Evolutionary conservation across 1,140 invertebrate species (phyloP).

Genomic region (Daktulosphaira vitifoliae): DNA sequence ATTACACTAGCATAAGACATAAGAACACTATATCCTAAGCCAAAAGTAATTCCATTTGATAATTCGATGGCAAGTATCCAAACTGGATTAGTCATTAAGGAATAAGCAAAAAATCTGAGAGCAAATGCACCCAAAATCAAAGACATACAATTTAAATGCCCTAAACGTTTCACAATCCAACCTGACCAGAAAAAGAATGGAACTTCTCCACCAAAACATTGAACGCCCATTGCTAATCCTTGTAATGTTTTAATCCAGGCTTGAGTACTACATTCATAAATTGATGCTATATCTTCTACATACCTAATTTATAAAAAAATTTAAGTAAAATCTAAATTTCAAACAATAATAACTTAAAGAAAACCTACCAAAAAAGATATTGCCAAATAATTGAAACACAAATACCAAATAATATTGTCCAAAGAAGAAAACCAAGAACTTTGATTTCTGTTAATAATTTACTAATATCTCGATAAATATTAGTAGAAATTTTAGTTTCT

Average conservation of each 20-base stretch:
- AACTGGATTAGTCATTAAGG: constrained; percentile 69
- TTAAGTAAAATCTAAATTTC: constrained; percentile 10
- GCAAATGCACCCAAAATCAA: constrained; percentile 67
- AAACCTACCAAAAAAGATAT: constrained; percentile 63
- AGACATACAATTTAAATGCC: constrained; percentile 72
- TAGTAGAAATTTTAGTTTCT: constrained; percentile 52
- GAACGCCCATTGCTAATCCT: constrained; percentile 65
- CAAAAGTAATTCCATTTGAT: constrained; percentile 77
- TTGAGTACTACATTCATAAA: constrained; percentile 44
- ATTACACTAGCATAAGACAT: constrained; percentile 78
- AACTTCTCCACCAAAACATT: constrained; percentile 78
- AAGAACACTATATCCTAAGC: constrained; percentile 81
- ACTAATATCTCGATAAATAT: constrained; percentile 55
- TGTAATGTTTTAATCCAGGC: constrained; percentile 68
- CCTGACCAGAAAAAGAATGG: constrained; percentile 82
- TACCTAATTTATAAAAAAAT: constrained; percentile 44
- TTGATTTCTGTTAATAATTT: constrained; percentile 53
- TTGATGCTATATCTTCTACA: constrained; percentile 57
- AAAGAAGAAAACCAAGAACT: constrained; percentile 60
- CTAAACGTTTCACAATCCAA: constrained; percentile 67
- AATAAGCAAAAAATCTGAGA: constrained; percentile 72
- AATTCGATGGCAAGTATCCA: constrained; percentile 73
- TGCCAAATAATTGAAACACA: constrained; percentile 82
- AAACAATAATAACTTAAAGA: constrained; percentile 15
- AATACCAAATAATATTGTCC: constrained; percentile 72